These are phyloP conservation scores for Dromaius novaehollandiae DNA, from an alignment of 2,113 vertebrate species.

Conservation along the genomic window DNA sequence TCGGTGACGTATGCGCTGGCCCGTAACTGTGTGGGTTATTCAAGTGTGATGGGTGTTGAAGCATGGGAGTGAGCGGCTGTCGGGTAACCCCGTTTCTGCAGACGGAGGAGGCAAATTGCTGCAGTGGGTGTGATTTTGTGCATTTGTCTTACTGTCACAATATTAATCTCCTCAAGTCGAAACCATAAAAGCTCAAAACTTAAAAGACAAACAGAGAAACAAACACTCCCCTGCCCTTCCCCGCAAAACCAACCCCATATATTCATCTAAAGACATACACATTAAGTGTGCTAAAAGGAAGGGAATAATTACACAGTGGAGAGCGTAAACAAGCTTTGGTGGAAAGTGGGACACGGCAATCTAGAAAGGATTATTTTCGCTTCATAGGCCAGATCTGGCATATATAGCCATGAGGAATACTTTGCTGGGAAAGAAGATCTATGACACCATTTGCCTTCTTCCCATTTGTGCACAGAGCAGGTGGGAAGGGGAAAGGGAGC, in stretches of 20 bases:
- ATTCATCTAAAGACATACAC: not conserved
- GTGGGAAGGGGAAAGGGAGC: not conserved
- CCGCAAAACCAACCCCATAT: not conserved
- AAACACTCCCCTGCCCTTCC: not conserved
- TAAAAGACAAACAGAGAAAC: not conserved
- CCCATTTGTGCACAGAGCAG: not conserved
- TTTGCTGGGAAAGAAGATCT: not conserved
- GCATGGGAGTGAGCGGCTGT: slow-evolving; percentile 17
- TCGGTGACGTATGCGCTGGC: slow-evolving; percentile 59
- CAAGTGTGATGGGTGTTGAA: slow-evolving; percentile 57
- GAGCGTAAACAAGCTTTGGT: not conserved
- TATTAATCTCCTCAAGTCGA: not conserved
- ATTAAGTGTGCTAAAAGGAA: accelerated
- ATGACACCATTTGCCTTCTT: not conserved
- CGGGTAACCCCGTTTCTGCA: slow-evolving; percentile 22
- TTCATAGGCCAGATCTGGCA: not conserved
- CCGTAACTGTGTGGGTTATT: slow-evolving; percentile 67
- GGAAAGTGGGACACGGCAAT: slow-evolving; percentile 4
- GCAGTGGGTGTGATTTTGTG: slow-evolving; percentile 18
- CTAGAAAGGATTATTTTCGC: not conserved
- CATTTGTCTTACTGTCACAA: slow-evolving; percentile 38
- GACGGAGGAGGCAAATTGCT: slow-evolving; percentile 45
- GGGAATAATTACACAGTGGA: not conserved
- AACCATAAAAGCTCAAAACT: not conserved
- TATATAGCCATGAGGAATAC: not conserved